These are phyloP conservation scores for Lottia gigantea DNA, from an alignment of 2,888 invertebrate genomes.

Conservation along the genomic window DNA sequence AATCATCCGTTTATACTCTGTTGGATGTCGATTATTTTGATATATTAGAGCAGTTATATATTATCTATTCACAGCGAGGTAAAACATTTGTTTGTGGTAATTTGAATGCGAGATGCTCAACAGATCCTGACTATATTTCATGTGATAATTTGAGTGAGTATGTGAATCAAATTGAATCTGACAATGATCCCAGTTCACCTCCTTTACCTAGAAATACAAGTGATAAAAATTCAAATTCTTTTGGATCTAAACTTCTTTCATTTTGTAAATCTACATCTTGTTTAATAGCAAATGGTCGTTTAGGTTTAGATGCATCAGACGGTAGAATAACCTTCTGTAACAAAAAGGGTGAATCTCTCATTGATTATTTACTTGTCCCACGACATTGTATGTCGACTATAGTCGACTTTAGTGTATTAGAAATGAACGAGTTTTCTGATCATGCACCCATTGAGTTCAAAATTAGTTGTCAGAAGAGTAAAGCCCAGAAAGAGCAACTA, in stretches of 20 bases:
- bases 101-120: neutral
- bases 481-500: neutral
- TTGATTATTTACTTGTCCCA: slow-evolving; percentile 11
- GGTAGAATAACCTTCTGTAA: neutral
- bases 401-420: slow-evolving; percentile 6
- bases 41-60: neutral
- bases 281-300: slow-evolving; percentile 11
- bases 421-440: neutral
- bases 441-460: neutral
- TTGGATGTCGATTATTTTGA: slow-evolving; percentile 11
- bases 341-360: neutral
- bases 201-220: too few relatives aligned
- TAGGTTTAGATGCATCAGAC: neutral
- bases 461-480: neutral
- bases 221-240: neutral
- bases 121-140: slow-evolving; percentile 1
- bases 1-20: neutral
- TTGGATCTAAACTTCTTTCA: neutral
- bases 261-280: slow-evolving; percentile 8
- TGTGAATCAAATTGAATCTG: neutral
- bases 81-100: neutral
- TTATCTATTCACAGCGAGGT: neutral
- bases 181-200: too few relatives aligned
- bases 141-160: slow-evolving; percentile 7
- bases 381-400: neutral